Conservation (phyloP, 2,888 invertebrate species). For the Tenthredo livida region DNA sequence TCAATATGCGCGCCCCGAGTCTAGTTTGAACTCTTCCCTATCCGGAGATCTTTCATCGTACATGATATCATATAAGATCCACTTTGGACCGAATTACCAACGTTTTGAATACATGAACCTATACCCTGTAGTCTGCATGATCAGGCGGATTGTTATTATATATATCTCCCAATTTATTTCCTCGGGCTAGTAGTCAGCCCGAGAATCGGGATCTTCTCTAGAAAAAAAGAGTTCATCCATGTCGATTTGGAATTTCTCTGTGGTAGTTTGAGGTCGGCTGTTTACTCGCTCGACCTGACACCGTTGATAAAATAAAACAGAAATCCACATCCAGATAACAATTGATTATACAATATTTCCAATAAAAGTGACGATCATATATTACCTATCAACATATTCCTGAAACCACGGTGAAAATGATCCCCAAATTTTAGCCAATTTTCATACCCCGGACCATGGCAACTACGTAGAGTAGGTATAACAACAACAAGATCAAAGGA, state of each 20-base stretch:
- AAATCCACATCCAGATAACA: background rate
- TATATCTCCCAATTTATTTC: conserved; percentile 21
- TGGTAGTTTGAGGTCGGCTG: conserved; percentile 4
- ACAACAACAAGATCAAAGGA: background rate
- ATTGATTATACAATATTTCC: background rate
- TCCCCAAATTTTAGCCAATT: background rate
- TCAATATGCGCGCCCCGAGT: conserved; percentile 26
- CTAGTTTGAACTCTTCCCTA: conserved; percentile 31
- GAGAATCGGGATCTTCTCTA: background rate
- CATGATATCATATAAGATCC: conserved; percentile 17
- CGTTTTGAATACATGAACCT: conserved; percentile 7
- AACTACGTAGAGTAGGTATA: background rate
- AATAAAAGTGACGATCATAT: background rate
- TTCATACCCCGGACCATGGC: background rate
- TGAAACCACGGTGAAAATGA: background rate
- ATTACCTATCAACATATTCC: background rate
- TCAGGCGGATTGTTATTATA: conserved; percentile 35
- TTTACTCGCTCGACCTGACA: conserved; percentile 7
- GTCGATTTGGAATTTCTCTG: background rate
- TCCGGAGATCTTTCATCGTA: conserved; percentile 22
- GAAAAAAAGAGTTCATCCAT: background rate
- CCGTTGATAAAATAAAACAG: background rate
- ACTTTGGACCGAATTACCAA: conserved; percentile 42
- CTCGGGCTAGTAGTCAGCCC: background rate
- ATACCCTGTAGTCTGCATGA: conserved; percentile 18